Evolutionary conservation across 2,113 vertebrate species (phyloP).

Genomic region (Microtus ochrogaster): DNA sequence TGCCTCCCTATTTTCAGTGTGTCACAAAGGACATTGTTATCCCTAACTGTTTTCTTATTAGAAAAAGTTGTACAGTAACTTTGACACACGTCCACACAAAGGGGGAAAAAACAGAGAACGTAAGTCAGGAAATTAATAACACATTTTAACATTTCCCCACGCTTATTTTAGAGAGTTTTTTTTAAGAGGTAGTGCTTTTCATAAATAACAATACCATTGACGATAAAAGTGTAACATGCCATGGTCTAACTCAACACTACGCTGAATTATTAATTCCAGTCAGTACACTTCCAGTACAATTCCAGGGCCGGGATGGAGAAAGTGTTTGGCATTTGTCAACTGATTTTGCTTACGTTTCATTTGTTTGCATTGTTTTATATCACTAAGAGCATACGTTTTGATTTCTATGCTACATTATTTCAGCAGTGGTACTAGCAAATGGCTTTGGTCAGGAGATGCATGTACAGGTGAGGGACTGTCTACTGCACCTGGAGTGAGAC

Average conservation of each 20-base stretch:
- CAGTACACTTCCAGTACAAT: neutral
- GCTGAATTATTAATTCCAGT: neutral
- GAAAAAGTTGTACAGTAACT: neutral
- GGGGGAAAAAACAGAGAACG: neutral
- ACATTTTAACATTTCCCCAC: neutral
- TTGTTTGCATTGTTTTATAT: neutral
- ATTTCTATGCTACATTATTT: neutral
- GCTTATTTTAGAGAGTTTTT: neutral
- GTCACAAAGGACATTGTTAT: neutral
- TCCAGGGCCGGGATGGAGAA: neutral
- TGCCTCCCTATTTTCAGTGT: neutral
- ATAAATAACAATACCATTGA: neutral
- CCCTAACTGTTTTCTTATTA: neutral
- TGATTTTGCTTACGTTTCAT: neutral
- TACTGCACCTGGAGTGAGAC: neutral
- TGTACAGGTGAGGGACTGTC: accelerated
- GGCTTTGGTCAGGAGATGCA: neutral
- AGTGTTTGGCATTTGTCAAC: neutral
- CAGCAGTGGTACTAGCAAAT: neutral
- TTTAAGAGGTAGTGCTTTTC: neutral
- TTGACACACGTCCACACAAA: neutral
- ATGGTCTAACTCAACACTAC: neutral
- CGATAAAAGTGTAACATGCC: neutral
- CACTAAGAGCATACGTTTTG: neutral
- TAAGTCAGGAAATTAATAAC: neutral